Conservation (phyloP, 2,797 vertebrate species). For the Sus cebifrons region DNA sequence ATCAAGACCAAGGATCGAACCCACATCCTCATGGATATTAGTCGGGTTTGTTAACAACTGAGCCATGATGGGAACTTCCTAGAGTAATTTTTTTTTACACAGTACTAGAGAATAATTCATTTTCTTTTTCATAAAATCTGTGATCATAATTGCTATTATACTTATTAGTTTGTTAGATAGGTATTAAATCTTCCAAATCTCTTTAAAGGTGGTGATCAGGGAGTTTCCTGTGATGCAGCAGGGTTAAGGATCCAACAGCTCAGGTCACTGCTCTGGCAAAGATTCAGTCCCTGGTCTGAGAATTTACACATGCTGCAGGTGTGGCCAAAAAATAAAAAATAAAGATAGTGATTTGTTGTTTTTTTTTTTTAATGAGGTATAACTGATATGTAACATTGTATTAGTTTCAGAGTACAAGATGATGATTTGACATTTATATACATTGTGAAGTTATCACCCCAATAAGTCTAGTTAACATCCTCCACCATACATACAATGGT, state of each 20-base stretch:
- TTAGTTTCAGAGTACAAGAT: not conserved
- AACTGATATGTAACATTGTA: not conserved
- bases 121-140: slow-evolving; percentile 23
- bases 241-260: no score
- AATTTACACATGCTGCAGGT: no score
- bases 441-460: not conserved
- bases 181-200: not conserved
- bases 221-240: no score
- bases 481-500: not conserved
- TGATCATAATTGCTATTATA: not conserved
- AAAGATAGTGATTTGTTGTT: not conserved
- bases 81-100: slow-evolving; percentile 24
- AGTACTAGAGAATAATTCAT: not conserved
- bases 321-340: no score
- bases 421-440: not conserved
- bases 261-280: no score
- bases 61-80: no score
- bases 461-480: not conserved
- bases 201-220: not conserved
- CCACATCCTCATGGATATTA: no score
- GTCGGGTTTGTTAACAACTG: no score
- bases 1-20: no score
- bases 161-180: not conserved
- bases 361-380: no score
- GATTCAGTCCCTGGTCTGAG: no score